phyloP scores from a whole-genome alignment of 2,113 vertebrate species.

The Neogobius melanostomus region DNA sequence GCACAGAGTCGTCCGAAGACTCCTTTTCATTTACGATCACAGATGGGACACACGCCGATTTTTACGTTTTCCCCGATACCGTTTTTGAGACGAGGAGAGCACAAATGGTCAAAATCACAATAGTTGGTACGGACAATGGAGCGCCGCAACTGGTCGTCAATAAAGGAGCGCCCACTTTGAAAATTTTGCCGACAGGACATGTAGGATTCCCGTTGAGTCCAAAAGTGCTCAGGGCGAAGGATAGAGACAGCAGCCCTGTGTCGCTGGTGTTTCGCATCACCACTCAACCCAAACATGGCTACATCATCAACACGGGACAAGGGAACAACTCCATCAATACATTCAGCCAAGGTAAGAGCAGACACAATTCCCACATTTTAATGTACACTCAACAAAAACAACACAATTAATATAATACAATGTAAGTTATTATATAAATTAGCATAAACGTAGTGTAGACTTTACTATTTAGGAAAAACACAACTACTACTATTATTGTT shows the following conservation, averaged over 20 bases:
- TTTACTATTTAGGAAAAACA: background rate
- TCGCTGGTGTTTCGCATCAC: constrained; percentile 83
- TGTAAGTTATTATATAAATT: no score
- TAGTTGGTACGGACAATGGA: constrained; percentile 84
- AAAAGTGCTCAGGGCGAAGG: constrained; percentile 84
- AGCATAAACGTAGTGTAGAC: no score
- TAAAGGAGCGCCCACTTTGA: constrained; percentile 85
- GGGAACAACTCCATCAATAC: constrained; percentile 87
- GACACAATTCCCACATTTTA: constrained; percentile 8
- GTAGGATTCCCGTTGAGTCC: constrained; percentile 85
- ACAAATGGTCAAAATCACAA: constrained; percentile 87
- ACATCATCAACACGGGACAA: constrained; percentile 83
- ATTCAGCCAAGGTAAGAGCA: constrained; percentile 89
- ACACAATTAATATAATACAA: background rate
- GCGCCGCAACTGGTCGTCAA: constrained; percentile 86
- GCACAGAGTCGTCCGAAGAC: constrained; percentile 83
- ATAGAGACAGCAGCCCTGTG: constrained; percentile 82
- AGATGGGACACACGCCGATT: constrained; percentile 89
- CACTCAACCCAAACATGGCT: constrained; percentile 82
- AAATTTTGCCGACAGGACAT: constrained; percentile 81
- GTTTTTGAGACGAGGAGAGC: constrained; percentile 87
- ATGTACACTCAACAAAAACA: background rate
- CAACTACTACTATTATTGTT: background rate
- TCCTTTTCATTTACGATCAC: constrained; percentile 93
- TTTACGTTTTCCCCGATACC: constrained; percentile 91